A percentile compares a stretch with the other conserved stretches of the same genome.
Conservation (phyloP, 1,140 invertebrate species). For the Pinna nobilis region DNA sequence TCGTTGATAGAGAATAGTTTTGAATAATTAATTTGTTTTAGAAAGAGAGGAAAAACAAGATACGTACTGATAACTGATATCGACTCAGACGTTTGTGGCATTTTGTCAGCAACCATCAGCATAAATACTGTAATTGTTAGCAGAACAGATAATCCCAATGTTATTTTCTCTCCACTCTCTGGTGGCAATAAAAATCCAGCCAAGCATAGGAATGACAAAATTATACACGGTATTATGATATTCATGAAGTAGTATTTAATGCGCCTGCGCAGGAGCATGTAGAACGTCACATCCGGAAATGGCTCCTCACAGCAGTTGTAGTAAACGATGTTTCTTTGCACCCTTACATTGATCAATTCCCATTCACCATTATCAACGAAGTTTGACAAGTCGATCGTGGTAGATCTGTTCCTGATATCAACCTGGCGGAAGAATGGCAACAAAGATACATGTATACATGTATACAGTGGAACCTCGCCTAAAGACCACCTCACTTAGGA, state of each 20-base stretch:
- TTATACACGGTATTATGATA: slow-evolving; percentile 79
- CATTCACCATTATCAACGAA: slow-evolving; percentile 70
- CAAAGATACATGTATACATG: neutral
- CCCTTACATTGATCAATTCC: slow-evolving; percentile 59
- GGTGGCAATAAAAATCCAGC: slow-evolving; percentile 79
- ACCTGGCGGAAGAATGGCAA: slow-evolving; percentile 90
- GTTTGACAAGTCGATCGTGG: slow-evolving; percentile 77
- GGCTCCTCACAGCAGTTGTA: slow-evolving; percentile 81
- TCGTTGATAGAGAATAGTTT: neutral
- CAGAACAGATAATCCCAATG: slow-evolving; percentile 78
- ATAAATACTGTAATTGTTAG: slow-evolving; percentile 80
- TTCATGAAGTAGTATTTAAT: slow-evolving; percentile 78
- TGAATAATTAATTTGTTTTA: neutral
- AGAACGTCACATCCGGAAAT: slow-evolving; percentile 73
- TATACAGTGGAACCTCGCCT: too few species aligned
- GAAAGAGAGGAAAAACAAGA: slow-evolving; percentile 10
- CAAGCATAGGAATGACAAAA: slow-evolving; percentile 78
- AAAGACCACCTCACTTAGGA: too few species aligned
- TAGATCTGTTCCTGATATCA: slow-evolving; percentile 78
- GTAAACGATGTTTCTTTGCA: slow-evolving; percentile 80
- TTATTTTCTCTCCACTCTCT: slow-evolving; percentile 79
- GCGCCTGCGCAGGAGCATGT: slow-evolving; percentile 73
- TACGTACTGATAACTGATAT: slow-evolving; percentile 79
- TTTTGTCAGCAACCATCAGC: slow-evolving; percentile 79
- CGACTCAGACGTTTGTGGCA: slow-evolving; percentile 79